Conservation (phyloP, 2,797 vertebrate species). For the Gadopsis bispinosus region DNA sequence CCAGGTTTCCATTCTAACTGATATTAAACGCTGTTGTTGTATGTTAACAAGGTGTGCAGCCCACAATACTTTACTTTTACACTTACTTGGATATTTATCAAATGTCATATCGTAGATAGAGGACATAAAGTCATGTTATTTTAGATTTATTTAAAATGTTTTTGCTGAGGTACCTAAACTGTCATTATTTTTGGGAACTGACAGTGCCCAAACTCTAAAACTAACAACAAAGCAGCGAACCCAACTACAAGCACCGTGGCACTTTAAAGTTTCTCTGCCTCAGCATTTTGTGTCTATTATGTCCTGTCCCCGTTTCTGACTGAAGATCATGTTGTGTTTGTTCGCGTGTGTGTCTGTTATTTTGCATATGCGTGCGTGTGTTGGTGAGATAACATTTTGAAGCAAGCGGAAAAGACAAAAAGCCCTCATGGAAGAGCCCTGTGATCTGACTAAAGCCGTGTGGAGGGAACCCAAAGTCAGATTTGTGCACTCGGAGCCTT, state of each 20-base stretch:
- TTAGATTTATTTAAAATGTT: not conserved
- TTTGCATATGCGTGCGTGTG: conserved; percentile 42
- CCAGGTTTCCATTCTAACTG: not conserved
- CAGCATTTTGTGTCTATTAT: conserved; percentile 58
- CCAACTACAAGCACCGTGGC: conserved; percentile 4
- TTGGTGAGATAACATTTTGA: conserved; percentile 54
- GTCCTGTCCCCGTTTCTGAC: conserved; percentile 49
- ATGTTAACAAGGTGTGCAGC: not conserved
- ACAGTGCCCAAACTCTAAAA: conserved; percentile 7
- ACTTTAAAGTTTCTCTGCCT: conserved; percentile 43
- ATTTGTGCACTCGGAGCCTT: conserved; percentile 43
- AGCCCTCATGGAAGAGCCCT: conserved; percentile 36
- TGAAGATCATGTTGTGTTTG: conserved; percentile 39
- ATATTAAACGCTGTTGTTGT: not conserved
- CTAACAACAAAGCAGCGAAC: conserved; percentile 25
- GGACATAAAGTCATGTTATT: conserved; percentile 9
- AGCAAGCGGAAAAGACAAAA: conserved; percentile 53
- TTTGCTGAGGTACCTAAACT: conserved; percentile 13
- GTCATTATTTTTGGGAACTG: not conserved
- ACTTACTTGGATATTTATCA: conserved; percentile 9
- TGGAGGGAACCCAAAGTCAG: conserved; percentile 54
- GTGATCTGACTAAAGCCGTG: conserved; percentile 56
- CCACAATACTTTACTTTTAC: not conserved
- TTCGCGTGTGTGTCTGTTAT: conserved; percentile 11
- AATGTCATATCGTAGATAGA: conserved; percentile 7